Base-by-base conservation (phyloP, 2,888 invertebrate species). In the Agrilus mali region DNA sequence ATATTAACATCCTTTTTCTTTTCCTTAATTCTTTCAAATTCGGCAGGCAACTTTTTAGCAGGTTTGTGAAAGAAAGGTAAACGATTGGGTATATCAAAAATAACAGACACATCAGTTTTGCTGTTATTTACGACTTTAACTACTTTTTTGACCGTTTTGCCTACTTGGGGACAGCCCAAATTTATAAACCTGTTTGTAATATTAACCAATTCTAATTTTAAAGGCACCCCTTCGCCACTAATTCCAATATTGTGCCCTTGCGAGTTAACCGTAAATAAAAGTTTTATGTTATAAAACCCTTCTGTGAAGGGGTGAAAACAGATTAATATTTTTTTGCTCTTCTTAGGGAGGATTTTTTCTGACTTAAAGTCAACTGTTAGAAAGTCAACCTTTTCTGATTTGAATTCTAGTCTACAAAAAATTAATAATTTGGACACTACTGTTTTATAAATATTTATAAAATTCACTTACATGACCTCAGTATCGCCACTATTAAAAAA, bases 101-200 rank as follows among this genome's bases (percentile, higher is more conserved):
- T 61, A 1, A 75, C 68, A n/a, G 70, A 67, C n/a, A 78, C 67
- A 2, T 70, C 55, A 34, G 72, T 70, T 52, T 70, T 68, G 44
- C 74, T 73, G 44, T 72, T 69, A 53, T 80, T 80, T 54, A 74
- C 64, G n/a, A 79, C 72, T 47, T 70, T 68, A 40, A 80, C 69
- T 42, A 68, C 68, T 41, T 71, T 72, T 13, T 68, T 62, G 13
- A 69, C 66, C 33, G 64, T 68, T 46, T 73, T 69, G 1, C 75
- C 75, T 1, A 76, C 64, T 15, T 55, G 40, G 1, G 62, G 53
- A 4, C 55, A 44, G 4, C 69, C 69, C 17, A 72, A 58, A 51
- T 69, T 59, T 27, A 71, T 50, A 15, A 60, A 58, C 50, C 64
- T 66, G 44, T 72, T 64, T 5, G 53, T 52, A 2, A 60, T 52